Percentiles rank a stretch among this genome's conserved stretches.
Evolutionary conservation across 2,888 invertebrate species (phyloP).

Genomic region (Drosophila cognata): DNA sequence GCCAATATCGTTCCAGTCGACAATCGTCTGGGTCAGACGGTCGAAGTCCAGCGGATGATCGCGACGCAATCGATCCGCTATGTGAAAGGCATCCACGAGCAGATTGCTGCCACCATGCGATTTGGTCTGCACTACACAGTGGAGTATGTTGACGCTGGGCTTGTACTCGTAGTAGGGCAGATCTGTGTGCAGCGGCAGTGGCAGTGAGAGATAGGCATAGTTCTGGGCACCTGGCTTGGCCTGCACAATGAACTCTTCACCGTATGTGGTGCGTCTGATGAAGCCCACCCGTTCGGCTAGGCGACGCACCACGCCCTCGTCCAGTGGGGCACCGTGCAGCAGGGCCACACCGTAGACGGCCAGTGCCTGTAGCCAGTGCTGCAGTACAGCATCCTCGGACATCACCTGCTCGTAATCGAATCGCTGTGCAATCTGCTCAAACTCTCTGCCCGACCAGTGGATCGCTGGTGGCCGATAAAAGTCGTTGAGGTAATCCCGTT

Average conservation of each 20-base stretch:
- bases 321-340: conserved; percentile 87
- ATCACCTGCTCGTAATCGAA: conserved; percentile 87
- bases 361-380: conserved; percentile 87
- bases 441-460: conserved; percentile 87
- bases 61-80: conserved; percentile 87
- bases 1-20: conserved; percentile 91
- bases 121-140: conserved; percentile 89
- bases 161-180: conserved; percentile 91
- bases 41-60: conserved; percentile 87
- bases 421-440: conserved; percentile 85
- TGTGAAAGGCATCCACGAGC: conserved; percentile 89
- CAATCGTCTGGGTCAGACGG: conserved; percentile 87
- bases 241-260: conserved; percentile 89
- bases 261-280: conserved; percentile 90
- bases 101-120: conserved; percentile 89
- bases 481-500: conserved; percentile 85
- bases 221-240: conserved; percentile 90
- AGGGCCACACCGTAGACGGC: conserved; percentile 89
- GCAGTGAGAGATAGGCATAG: conserved; percentile 89
- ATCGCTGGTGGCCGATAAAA: conserved; percentile 86
- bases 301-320: conserved; percentile 86
- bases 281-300: conserved; percentile 89
- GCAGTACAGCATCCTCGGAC: conserved; percentile 84
- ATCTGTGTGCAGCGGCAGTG: conserved; percentile 90
- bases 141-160: conserved; percentile 90